These are phyloP conservation scores for Potamarius usumacintae DNA, from an alignment of 2,113 vertebrate genomes.

Conservation along the genomic window DNA sequence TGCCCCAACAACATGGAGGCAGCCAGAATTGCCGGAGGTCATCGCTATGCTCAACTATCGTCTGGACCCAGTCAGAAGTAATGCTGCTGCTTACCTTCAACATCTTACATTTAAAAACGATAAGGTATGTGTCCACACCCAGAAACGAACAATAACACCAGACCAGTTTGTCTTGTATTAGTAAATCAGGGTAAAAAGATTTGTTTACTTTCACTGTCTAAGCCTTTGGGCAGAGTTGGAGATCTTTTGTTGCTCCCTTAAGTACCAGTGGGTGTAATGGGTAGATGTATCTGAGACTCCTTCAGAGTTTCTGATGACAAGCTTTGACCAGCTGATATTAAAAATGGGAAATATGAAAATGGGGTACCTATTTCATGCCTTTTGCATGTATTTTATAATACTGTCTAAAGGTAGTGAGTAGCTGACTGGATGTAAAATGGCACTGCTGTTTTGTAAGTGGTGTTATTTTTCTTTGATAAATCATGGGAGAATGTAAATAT, in stretches of 20 bases:
- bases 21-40: constrained; percentile 94
- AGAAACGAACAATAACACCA: not conserved
- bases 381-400: not conserved
- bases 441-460: not conserved
- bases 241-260: too few relatives aligned
- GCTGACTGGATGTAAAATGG: not conserved
- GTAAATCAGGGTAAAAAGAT: not conserved
- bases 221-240: too few relatives aligned
- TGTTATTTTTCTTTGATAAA: not conserved
- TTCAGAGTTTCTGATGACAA: not conserved
- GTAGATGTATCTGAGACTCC: not conserved
- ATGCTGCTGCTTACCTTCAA: constrained; percentile 92
- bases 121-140: constrained; percentile 69
- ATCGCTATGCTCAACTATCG: constrained; percentile 94
- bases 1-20: constrained; percentile 77
- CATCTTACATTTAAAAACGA: constrained; percentile 95
- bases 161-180: not conserved
- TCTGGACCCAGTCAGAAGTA: constrained; percentile 89
- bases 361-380: not conserved
- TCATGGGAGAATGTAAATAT: not conserved
- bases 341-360: not conserved
- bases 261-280: too few relatives aligned
- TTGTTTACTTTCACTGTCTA: not conserved
- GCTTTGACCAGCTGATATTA: not conserved
- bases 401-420: not conserved